A percentile compares a stretch with the other conserved stretches of the same genome.
Conservation (phyloP, 2,888 invertebrate genomes). For the Pandemis corylana region DNA sequence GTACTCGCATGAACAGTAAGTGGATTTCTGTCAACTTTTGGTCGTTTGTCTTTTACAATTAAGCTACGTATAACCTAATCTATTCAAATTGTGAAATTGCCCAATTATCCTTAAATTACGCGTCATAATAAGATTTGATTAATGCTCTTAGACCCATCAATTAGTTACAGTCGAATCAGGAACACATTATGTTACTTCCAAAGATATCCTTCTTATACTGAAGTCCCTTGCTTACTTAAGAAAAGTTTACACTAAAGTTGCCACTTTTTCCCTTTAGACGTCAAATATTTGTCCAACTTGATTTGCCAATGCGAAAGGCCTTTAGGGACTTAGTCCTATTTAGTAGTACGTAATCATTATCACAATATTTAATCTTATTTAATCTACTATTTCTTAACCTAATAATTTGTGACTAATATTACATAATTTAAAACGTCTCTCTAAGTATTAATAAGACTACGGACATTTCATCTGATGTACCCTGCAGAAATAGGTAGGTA, state of each 20-base stretch:
- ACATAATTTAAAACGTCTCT: background rate
- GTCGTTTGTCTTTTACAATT: background rate
- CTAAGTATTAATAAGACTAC: background rate
- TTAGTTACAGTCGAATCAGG: slow-evolving; percentile 5
- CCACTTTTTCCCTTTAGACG: background rate
- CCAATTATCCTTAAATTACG: background rate
- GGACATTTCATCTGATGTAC: background rate
- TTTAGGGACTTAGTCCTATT: background rate
- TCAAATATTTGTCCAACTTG: slow-evolving; percentile 3
- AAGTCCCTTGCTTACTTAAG: background rate
- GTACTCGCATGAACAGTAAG: background rate
- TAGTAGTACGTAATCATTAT: slow-evolving; percentile 11
- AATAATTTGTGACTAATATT: background rate
- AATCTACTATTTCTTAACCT: slow-evolving; percentile 5
- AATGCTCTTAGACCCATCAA: background rate
- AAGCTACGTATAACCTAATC: background rate
- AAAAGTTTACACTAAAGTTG: background rate
- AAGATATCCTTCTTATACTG: background rate
- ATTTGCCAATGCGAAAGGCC: background rate
- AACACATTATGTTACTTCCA: background rate
- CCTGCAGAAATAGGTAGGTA: background rate
- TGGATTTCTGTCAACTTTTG: background rate
- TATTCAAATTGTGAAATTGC: background rate
- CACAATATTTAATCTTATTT: slow-evolving; percentile 25
- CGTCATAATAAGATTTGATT: background rate